Base-by-base conservation (phyloP, 2,888 invertebrate species). In the Drosophila algonquin region DNA sequence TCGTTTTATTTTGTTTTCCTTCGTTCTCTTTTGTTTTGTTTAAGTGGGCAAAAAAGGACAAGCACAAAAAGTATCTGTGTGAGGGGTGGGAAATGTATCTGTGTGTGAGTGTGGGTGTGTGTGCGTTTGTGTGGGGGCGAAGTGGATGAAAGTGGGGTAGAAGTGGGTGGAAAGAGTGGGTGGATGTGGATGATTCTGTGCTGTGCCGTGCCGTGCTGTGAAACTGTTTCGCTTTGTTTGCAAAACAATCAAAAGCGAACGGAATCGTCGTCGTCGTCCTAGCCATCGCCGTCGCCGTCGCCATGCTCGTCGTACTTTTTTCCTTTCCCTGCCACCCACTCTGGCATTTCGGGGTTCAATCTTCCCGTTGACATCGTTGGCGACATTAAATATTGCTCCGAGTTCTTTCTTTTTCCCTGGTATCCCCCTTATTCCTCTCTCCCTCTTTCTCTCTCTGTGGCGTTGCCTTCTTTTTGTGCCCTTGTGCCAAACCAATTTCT, bases 171-270 rank as follows among this genome's bases (percentile, higher is more conserved):
- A 60, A 27, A n/a, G 48, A 46, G 50, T 63, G 51, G 48, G 67
- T 73, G 60, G 58, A 45, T 62, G 27, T 27, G 27, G 60, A 63
- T 62, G 76, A 79, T 72, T 78, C 81, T 74, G n/a, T 40, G 40
- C 40, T 75, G 40, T 40, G 40, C 40, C 75, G 40, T 40, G 40
- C 40, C 73, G 81, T 73, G 80, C 81, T 74, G 75, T 73, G 48
- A 55, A 44, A 55, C 48, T 52, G 60, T 80, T 79, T 84, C 75
- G 90, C 87, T 89, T 89, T 85, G 85, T 87, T 85, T 84, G 85
- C 81, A 81, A 85, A 89, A 85, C 89, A 85, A 85, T 85, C 85
- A 84, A 81, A 85, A 79, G 70, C 77, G 68, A 76, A 75, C 75
- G 72, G 32, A 79, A 70, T 77, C 87, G 78, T 63, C 75, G 78